phyloP scores from a whole-genome alignment of 2,888 invertebrate genomes.

The Zaprionus lineosus region DNA sequence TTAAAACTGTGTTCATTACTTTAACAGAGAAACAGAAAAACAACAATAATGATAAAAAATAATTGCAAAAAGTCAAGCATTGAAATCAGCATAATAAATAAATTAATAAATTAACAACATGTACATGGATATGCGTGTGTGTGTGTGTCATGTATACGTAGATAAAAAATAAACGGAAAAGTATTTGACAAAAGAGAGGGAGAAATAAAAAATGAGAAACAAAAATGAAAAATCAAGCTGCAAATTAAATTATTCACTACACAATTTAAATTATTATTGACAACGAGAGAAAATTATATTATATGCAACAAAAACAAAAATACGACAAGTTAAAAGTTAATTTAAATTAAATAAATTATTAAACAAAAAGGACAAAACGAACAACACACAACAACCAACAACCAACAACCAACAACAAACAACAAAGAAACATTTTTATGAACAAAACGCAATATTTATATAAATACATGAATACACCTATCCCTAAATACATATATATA shows the following conservation, averaged over 20 bases:
- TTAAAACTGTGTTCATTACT: slow-evolving; percentile 72
- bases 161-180: slow-evolving; percentile 25
- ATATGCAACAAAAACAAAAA: slow-evolving; percentile 12
- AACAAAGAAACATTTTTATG: slow-evolving; percentile 38
- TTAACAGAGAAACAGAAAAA: slow-evolving; percentile 49
- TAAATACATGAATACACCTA: slow-evolving; percentile 12
- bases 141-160: too few relatives aligned
- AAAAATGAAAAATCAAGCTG: slow-evolving; percentile 8
- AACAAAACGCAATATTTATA: slow-evolving; percentile 59
- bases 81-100: slow-evolving; percentile 18
- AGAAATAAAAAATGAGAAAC: slow-evolving; percentile 23
- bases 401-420: slow-evolving; percentile 10
- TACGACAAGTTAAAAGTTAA: slow-evolving; percentile 26
- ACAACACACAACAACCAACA: slow-evolving; percentile 45
- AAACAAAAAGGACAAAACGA: slow-evolving; percentile 5
- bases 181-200: slow-evolving; percentile 30
- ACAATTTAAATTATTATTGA: slow-evolving; percentile 24
- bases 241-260: slow-evolving; percentile 28
- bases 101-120: slow-evolving; percentile 8
- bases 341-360: slow-evolving; percentile 15
- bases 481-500: slow-evolving; percentile 19
- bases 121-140: too few relatives aligned
- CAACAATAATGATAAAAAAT: slow-evolving; percentile 9
- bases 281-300: too few relatives aligned
- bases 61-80: slow-evolving; percentile 14